These are phyloP conservation scores for Harmothoe impar DNA, from an alignment of 2,888 invertebrate genomes.

Conservation along the genomic window DNA sequence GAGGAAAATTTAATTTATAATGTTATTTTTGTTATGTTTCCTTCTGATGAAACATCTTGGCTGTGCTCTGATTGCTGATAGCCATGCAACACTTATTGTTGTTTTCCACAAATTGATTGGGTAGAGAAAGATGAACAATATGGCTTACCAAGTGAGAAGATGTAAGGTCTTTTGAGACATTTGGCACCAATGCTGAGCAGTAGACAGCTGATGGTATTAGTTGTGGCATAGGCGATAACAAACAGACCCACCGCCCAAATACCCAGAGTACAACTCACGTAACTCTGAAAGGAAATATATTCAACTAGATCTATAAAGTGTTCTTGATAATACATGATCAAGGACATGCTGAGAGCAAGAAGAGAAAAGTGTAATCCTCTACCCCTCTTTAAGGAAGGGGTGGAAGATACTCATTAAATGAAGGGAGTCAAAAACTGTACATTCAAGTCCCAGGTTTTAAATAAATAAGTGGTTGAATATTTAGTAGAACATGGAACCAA, in stretches of 20 bases:
- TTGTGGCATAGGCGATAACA: background rate
- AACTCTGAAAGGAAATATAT: background rate
- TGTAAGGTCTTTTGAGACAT: background rate
- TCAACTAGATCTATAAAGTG: background rate
- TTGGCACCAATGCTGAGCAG: background rate
- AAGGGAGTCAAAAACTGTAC: background rate
- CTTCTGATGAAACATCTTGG: no score
- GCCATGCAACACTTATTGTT: no score
- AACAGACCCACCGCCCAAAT: background rate
- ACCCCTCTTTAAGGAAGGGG: background rate
- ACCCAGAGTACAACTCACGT: background rate
- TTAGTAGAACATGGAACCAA: no score
- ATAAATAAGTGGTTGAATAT: no score
- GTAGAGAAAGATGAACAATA: no score
- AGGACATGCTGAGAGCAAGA: background rate
- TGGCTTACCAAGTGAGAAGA: background rate
- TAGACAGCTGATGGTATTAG: background rate
- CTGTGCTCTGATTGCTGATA: no score
- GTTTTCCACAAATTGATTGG: no score
- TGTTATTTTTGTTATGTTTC: no score
- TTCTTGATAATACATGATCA: no score
- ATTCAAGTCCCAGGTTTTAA: background rate
- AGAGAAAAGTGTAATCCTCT: background rate
- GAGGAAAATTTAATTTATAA: no score
- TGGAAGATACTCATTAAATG: background rate